Conservation (phyloP, 2,797 vertebrate genomes). For the Neosilurus hyrtlii region DNA sequence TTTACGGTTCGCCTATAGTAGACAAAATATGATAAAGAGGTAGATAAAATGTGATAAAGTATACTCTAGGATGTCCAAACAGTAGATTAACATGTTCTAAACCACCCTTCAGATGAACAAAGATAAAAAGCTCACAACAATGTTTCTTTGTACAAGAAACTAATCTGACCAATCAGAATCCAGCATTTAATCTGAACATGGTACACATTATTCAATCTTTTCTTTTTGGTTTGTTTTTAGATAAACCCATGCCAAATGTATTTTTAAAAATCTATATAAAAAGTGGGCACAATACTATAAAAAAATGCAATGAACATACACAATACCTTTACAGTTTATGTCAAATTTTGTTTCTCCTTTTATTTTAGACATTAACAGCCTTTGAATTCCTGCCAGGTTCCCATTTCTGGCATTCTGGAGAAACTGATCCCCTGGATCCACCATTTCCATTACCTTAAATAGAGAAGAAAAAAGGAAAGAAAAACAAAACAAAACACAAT, state of each 20-base stretch:
- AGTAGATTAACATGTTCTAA: too few species aligned
- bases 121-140: background rate
- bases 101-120: background rate
- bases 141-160: background rate
- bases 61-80: too few species aligned
- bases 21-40: too few species aligned
- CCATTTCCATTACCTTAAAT: slow-evolving; percentile 68
- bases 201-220: background rate
- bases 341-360: slow-evolving; percentile 75
- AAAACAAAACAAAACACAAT: background rate
- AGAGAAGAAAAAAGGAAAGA: slow-evolving; percentile 8
- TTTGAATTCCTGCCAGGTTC: slow-evolving; percentile 79
- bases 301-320: background rate
- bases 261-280: background rate
- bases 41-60: background rate
- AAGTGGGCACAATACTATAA: background rate
- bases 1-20: background rate
- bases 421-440: slow-evolving; percentile 86
- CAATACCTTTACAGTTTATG: slow-evolving; percentile 93
- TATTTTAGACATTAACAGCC: slow-evolving; percentile 74
- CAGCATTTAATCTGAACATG: background rate
- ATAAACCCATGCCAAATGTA: background rate
- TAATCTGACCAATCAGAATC: background rate
- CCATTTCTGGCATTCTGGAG: slow-evolving; percentile 89
- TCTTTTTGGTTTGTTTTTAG: background rate